Evolutionary conservation across 2,888 invertebrate genomes (phyloP), one percentile per base, ranked within the genome.

Genomic region (Leptopilina myrica): DNA sequence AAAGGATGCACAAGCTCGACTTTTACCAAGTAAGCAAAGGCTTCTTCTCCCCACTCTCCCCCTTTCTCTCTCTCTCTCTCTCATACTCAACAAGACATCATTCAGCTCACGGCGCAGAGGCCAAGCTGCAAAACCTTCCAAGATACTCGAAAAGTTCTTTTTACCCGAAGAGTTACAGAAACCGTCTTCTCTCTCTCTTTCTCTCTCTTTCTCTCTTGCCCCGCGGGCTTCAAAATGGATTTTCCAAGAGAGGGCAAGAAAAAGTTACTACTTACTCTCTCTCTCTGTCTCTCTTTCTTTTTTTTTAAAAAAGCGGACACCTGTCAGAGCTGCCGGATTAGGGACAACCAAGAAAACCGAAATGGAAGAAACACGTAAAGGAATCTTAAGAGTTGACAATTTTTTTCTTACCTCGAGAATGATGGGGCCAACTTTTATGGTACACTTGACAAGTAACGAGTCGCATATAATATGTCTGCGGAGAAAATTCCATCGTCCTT

Each of bases 161-260:
- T 14, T 33, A 9, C 11, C 49, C 49, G 12, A 8, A 14, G 69
- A 73, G 73, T 73, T 73, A 73, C 56, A 73, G 73, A 53, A 73
- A 73, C 56, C 56, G 73, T 33, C 73, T 73, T 73, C 49, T 46
- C 46, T 46, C 46, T 46, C 7, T 46, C 46, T 46, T 53, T 73
- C 26, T 56, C 20, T 20, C 46, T 46, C 46, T 46, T 46, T 46
- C 46, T 46, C 69, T 73, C 26, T 56, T 59, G 15, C 59, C 69
- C 69, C 76, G 75, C 64, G 64, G 75, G 77, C 80, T 79, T 79
- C 80, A 79, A 82, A 83, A 83, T 81, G 81, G 81, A 83, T 83
- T 83, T 80, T 80, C 82, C 80, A 53, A 64, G 66, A 75, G 64
- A 49, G 66, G 79, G 78, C 79, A 78, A 80, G 79, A 79, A 82